Base-by-base conservation (phyloP, 2,113 vertebrate genomes). In the Jacana jacana region DNA sequence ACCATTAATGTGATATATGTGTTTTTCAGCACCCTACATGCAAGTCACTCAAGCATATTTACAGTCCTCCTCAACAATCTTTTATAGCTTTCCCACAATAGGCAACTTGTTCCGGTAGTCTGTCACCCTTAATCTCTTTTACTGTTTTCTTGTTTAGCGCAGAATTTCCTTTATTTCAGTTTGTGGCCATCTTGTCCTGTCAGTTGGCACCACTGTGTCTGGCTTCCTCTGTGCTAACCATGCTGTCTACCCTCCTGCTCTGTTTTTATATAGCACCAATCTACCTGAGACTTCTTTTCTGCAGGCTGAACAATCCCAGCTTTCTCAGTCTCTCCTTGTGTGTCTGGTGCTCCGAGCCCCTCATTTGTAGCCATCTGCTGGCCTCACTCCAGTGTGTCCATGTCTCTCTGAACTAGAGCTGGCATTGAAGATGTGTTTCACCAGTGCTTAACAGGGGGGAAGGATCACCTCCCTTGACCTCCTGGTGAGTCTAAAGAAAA, bases 171-270 rank as follows among this genome's bases (percentile, higher is more conserved):
- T 7, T 22, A 11, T 28, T 79, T 69, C 10, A 28, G 7, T 82
- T 80, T 2, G 11, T 65, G 35, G 3, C 51, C 8, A 20, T 49
- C 27, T 49, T 86, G 28, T 37, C 31, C 24, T 58, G n/a, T 54
- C 70, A 69, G 31, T 78, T n/a, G 17, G 20, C 31, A 73, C 6
- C 31, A 46, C 31, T 44, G 20, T 46, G 16, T 40, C 33, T 68
- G 25, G 3, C 17, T 83, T 4, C 25, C 6, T 81, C 27, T 54
- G 44, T 30, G 27, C 24, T 44, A n/a, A 39, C 10, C 0, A 0
- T 28, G 14, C 28, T 54, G 16, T n/a, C 19, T 69, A 37, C 11
- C 23, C 4, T 46, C 40, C 40, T 10, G 27, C 8, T 4, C 33
- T 39, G 6, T 20, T 63, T 40, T 31, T 28, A 8, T 9, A 27